These are phyloP conservation scores for Cherax quadricarinatus DNA, from an alignment of 1,140 invertebrate genomes.

Conservation along the genomic window DNA sequence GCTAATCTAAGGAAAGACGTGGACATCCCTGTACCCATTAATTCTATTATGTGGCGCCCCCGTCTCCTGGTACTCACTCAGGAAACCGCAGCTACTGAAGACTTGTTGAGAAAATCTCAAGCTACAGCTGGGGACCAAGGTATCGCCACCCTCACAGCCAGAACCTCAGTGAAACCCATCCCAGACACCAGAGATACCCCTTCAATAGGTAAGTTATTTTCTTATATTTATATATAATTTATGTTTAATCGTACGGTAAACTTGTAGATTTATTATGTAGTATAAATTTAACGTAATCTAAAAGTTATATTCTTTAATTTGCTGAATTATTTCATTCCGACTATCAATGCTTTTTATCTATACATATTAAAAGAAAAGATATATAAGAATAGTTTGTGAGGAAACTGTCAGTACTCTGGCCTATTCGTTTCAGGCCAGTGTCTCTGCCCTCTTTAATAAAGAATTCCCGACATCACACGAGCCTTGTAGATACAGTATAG, in stretches of 20 bases:
- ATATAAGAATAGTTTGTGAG: too few relatives aligned
- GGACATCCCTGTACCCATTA: slow-evolving; percentile 39
- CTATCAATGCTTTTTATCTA: too few relatives aligned
- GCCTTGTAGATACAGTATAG: too few relatives aligned
- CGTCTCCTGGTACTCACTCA: slow-evolving; percentile 37
- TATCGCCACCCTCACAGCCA: slow-evolving; percentile 20
- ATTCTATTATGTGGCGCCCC: slow-evolving; percentile 45
- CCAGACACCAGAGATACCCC: slow-evolving; percentile 28
- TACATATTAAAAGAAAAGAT: too few relatives aligned
- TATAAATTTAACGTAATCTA: too few relatives aligned
- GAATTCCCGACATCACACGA: too few relatives aligned
- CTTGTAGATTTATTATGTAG: too few relatives aligned
- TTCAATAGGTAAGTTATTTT: slow-evolving; percentile 10
- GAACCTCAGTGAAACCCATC: slow-evolving; percentile 4
- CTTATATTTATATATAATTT: background rate
- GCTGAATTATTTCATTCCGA: too few relatives aligned
- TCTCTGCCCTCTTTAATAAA: too few relatives aligned
- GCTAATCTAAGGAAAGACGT: slow-evolving; percentile 31
- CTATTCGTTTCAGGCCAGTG: too few relatives aligned
- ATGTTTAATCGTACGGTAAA: background rate
- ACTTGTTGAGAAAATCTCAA: slow-evolving; percentile 5
- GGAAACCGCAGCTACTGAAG: slow-evolving; percentile 32
- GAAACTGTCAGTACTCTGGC: too few relatives aligned
- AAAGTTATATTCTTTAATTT: too few relatives aligned
- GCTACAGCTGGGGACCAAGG: background rate